Evolutionary conservation across 2,888 invertebrate genomes (phyloP), one percentile per base, ranked within the genome.

Genomic region (Brachyopa scutellaris): DNA sequence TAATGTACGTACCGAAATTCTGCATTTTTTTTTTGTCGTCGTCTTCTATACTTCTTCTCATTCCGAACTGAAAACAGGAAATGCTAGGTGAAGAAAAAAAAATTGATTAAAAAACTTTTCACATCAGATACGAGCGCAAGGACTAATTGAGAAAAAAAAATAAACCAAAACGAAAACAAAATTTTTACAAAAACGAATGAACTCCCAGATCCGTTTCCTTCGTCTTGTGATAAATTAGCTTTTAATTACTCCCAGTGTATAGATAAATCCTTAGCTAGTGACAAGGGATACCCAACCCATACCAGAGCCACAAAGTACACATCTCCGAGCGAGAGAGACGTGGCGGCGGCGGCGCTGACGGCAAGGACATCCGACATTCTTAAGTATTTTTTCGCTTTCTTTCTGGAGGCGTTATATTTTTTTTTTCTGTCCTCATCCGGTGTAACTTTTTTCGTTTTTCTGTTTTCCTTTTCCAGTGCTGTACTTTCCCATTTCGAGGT

Each of bases 101-200:
- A 73, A 79, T 67, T 79, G 79, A 79, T 79, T 79, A 79, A 79
- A 79, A 79, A 79, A 79, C 79, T 79, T 79, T 79, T 73, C 53
- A 73, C 67, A 79, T 79, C 73, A 79, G 79, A 73, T 79, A 79
- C 73, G 61, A 62, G 61, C 45, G 61, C 79, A 79, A 67, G 79
- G 61, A 79, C 79, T 79, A 79, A 79, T 79, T 79, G 77, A 70
- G 42, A 78, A 64, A 59, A 70, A 57, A 49, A 19, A 47, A 33
- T 31, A 45, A 42, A 55, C 19, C 19, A 31, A 55, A 29, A 38
- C 69, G 61, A 77, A 77, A 61, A 61, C 53, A 53, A 42, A 19
- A 17, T 29, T 9, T 31, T 55, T 15, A 19, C 6, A n/a, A 21
- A 17, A 36, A 53, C 31, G 66, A 72, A 72, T 45, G 51, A 66